Base-by-base conservation (phyloP, 2,888 invertebrate genomes). In the Lithosia quadra region DNA sequence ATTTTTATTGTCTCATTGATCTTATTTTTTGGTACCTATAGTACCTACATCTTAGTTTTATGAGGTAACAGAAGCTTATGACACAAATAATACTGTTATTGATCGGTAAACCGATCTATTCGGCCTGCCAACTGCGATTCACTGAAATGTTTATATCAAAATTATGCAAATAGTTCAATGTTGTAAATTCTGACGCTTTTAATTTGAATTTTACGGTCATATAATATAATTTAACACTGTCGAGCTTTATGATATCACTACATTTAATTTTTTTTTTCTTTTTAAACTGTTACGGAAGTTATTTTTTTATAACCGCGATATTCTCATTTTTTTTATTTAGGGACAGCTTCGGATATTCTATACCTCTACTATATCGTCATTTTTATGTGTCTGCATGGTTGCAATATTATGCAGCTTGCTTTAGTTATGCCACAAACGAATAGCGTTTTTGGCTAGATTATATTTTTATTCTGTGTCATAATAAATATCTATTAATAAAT, bases 141-240 rank as follows among this genome's bases (percentile, higher is more conserved):
- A 56, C 57, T 36, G 53, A 60, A 39, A 60, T 9, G n/a, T 57
- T 65, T n/a, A 63, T 49, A 53, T 33, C 33, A 67, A 56, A 69
- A 64, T 62, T 57, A 69, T 75, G 65, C 69, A 67, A 69, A 73
- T 72, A 72, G 57, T 67, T 60, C 33, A 67, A 65, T 57, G 63
- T 67, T 63, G 67, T 67, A 69, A 69, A 71, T 69, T 71, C 65
- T 62, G 43, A 63, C 49, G 57, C 49, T 43, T 63, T 63, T 67
- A 57, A 63, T 67, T 67, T 39, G 13, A 63, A 49, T 62, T 62
- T 62, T 67, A 62, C 24, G 67, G 22, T 22, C 67, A 61, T 61
- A 67, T 61, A 39, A 67, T 56, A 61, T 67, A 67, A 28, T 39
- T 56, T 61, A 36, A 61, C 66, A 39, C 60, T 53, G 60, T 34